Conservation (phyloP, 2,888 invertebrate species). For the Xylocampa areola region DNA sequence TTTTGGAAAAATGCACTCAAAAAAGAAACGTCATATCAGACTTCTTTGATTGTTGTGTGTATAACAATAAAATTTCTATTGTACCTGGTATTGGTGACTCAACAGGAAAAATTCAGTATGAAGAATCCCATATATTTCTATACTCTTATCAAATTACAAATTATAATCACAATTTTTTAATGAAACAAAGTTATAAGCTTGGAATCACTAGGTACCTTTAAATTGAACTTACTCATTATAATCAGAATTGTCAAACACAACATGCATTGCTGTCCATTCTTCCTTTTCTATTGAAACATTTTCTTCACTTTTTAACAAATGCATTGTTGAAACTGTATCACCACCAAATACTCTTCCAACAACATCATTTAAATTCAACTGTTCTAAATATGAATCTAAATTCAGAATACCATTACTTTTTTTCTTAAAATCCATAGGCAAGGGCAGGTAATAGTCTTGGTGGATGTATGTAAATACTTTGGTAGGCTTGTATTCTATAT, state of each 20-base stretch:
- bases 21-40: too few relatives aligned
- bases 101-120: too few relatives aligned
- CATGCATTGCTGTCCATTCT: conserved; percentile 82
- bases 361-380: conserved; percentile 65
- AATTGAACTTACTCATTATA: conserved; percentile 78
- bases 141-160: too few relatives aligned
- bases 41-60: too few relatives aligned
- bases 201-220: too few relatives aligned
- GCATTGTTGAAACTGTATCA: conserved; percentile 68
- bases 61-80: too few relatives aligned
- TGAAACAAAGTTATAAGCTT: too few relatives aligned
- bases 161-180: too few relatives aligned
- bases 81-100: too few relatives aligned
- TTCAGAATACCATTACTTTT: conserved; percentile 49
- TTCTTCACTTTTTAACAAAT: conserved; percentile 76
- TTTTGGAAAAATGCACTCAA: too few relatives aligned
- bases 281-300: conserved; percentile 62
- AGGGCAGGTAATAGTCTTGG: conserved; percentile 87
- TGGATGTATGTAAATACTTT: conserved; percentile 90
- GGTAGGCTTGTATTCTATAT: conserved; percentile 71
- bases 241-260: conserved; percentile 80
- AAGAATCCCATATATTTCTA: too few relatives aligned
- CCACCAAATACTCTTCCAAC: conserved; percentile 59
- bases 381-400: conserved; percentile 67
- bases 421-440: conserved; percentile 67